These are phyloP conservation scores for Babyrousa celebensis DNA, from an alignment of 2,797 vertebrate species.

Conservation along the genomic window DNA sequence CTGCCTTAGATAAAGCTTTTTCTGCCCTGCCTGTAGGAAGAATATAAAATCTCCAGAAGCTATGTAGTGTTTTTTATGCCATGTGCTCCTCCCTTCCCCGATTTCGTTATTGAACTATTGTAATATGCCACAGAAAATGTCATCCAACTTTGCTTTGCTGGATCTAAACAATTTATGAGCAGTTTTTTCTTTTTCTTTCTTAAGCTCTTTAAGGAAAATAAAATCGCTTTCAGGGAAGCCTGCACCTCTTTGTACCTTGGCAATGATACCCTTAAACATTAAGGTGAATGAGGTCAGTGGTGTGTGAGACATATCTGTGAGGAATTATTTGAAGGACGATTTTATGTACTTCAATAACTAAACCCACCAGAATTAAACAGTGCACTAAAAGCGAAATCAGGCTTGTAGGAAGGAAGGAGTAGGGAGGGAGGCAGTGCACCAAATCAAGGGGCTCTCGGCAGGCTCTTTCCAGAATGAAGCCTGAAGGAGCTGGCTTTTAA, in stretches of 20 bases:
- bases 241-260: slow-evolving; percentile 38
- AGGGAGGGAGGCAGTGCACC: neutral
- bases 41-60: slow-evolving; percentile 66
- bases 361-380: slow-evolving; percentile 33
- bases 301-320: slow-evolving; percentile 7
- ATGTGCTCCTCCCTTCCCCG: neutral
- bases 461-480: slow-evolving; percentile 46
- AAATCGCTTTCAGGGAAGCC: neutral
- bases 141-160: slow-evolving; percentile 16
- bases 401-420: slow-evolving; percentile 15
- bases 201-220: neutral
- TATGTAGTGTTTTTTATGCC: neutral
- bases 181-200: slow-evolving; percentile 1
- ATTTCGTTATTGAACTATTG: slow-evolving; percentile 49
- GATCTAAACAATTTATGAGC: slow-evolving; percentile 5
- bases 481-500: neutral
- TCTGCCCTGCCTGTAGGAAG: neutral
- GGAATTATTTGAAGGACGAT: slow-evolving; percentile 39
- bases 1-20: slow-evolving; percentile 56
- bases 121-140: slow-evolving; percentile 29
- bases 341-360: slow-evolving; percentile 64
- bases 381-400: neutral
- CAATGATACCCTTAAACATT: slow-evolving; percentile 25
- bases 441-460: neutral
- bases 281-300: slow-evolving; percentile 44